These are phyloP conservation scores for Pogonomyrmex barbatus DNA, from an alignment of 1,140 invertebrate species.

Conservation along the genomic window DNA sequence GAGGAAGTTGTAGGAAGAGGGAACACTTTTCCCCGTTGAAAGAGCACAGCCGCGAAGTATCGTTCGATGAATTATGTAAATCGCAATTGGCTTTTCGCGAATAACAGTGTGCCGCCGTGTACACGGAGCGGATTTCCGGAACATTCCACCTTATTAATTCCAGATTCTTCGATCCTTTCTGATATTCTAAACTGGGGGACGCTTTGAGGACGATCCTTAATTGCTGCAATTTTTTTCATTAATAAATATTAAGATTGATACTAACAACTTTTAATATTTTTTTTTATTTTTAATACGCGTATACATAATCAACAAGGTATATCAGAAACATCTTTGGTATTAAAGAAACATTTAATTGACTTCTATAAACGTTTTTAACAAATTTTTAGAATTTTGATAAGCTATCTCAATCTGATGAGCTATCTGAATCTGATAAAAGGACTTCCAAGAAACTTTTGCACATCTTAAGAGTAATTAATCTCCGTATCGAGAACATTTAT, in stretches of 20 bases:
- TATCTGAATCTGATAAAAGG: slow-evolving; percentile 8
- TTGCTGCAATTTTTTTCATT: not conserved
- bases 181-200: not conserved
- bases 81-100: slow-evolving; percentile 41
- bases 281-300: not conserved
- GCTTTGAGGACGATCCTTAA: not conserved
- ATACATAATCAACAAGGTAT: not conserved
- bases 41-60: slow-evolving; percentile 27
- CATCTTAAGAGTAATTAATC: slow-evolving; percentile 50
- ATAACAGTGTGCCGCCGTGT: not conserved
- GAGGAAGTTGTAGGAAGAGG: not conserved
- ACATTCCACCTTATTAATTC: slow-evolving; percentile 35
- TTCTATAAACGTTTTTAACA: not conserved
- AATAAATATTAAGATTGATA: not conserved
- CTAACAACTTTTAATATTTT: not conserved
- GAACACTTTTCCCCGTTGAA: slow-evolving; percentile 15
- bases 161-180: slow-evolving; percentile 5
- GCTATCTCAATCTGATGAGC: not conserved
- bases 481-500: slow-evolving; percentile 52
- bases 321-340: too few relatives aligned
- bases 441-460: slow-evolving; percentile 30
- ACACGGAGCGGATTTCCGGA: not conserved
- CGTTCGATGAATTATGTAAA: slow-evolving; percentile 53
- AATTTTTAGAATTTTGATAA: not conserved
- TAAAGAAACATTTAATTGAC: slow-evolving; percentile 7